These are phyloP conservation scores for Dendropsophus ebraccatus DNA, from an alignment of 2,113 vertebrate genomes.

Conservation along the genomic window DNA sequence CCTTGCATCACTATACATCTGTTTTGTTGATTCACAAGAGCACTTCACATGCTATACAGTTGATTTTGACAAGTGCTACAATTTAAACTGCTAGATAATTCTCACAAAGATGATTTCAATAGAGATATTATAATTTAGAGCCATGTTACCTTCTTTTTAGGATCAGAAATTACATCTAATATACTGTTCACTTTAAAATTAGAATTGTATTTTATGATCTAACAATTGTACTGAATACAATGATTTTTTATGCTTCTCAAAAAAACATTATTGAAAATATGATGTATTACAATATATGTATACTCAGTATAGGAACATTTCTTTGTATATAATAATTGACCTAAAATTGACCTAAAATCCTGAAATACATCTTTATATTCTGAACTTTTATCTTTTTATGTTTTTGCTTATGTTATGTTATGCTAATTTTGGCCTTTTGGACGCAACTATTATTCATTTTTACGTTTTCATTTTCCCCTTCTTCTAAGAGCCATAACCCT, in stretches of 20 bases:
- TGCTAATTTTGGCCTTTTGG: no score
- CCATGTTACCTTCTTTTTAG: conserved; percentile 85
- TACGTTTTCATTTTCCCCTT: no score
- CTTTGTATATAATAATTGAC: background rate
- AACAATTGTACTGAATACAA: conserved; percentile 72
- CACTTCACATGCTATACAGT: conserved; percentile 90
- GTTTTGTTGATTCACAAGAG: conserved; percentile 99
- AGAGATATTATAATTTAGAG: conserved; percentile 97
- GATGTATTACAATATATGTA: background rate
- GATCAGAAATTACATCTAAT: conserved; percentile 82
- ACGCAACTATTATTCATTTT: no score
- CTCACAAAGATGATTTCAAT: conserved; percentile 98
- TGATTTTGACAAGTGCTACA: conserved; percentile 92
- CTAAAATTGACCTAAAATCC: background rate
- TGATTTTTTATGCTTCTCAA: conserved; percentile 70
- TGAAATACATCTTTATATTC: no score
- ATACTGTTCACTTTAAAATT: conserved; percentile 77
- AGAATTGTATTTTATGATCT: conserved; percentile 76
- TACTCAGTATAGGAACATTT: background rate
- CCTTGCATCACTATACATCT: conserved; percentile 89
- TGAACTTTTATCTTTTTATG: no score
- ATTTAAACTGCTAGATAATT: conserved; percentile 92
- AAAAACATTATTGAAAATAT: conserved; percentile 75
- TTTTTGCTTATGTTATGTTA: no score
- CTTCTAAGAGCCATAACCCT: no score